These are phyloP conservation scores for Nudaria mundana DNA, from an alignment of 2,888 invertebrate species.

Conservation along the genomic window DNA sequence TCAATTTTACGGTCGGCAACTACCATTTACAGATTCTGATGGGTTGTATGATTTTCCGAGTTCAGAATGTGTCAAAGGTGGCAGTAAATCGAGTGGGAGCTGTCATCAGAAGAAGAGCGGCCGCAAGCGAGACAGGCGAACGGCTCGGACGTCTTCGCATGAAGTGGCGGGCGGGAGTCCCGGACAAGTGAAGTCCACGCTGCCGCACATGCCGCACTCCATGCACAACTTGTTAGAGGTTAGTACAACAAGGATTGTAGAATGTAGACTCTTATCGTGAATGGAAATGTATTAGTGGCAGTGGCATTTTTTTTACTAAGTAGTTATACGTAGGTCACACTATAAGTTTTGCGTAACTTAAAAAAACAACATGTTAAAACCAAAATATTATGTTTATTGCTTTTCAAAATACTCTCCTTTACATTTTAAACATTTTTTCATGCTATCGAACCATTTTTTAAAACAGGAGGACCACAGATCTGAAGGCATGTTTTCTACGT, in stretches of 20 bases:
- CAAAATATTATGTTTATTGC: too few species aligned
- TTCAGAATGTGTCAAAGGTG: slow-evolving; percentile 84
- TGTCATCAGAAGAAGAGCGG: slow-evolving; percentile 83
- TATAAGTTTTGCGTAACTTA: too few species aligned
- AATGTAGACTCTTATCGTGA: too few species aligned
- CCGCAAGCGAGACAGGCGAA: slow-evolving; percentile 83
- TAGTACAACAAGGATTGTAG: slow-evolving; percentile 4
- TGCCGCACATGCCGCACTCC: slow-evolving; percentile 76
- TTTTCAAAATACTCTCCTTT: too few species aligned
- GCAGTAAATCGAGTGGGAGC: slow-evolving; percentile 69
- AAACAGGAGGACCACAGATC: too few species aligned
- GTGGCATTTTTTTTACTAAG: too few species aligned
- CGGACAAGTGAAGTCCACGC: slow-evolving; percentile 65
- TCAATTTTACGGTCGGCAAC: slow-evolving; percentile 85
- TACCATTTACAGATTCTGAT: slow-evolving; percentile 90
- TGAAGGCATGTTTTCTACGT: too few species aligned
- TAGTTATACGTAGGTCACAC: too few species aligned
- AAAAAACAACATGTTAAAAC: too few species aligned
- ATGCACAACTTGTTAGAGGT: slow-evolving; percentile 84
- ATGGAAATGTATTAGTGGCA: too few species aligned
- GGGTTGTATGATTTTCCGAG: slow-evolving; percentile 90
- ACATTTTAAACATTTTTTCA: too few species aligned
- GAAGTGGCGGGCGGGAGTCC: slow-evolving; percentile 65
- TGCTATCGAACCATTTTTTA: too few species aligned
- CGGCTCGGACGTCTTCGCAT: slow-evolving; percentile 73